phyloP scores from a whole-genome alignment of 2,113 vertebrate species.

The Archilochus colubris region DNA sequence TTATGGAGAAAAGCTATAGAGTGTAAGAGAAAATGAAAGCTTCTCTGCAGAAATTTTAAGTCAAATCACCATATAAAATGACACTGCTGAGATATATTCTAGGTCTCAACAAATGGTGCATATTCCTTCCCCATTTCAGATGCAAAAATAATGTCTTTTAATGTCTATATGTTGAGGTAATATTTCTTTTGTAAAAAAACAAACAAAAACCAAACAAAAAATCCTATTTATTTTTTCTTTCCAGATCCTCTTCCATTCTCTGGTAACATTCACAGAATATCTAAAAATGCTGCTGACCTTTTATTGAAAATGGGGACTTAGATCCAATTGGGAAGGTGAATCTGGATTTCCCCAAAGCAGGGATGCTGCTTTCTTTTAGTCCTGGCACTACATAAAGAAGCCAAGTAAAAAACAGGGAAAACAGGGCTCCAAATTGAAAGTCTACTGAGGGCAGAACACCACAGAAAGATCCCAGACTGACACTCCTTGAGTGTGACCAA shows the following conservation, averaged over 20 bases:
- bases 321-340: background rate
- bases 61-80: background rate
- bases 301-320: background rate
- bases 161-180: background rate
- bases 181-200: background rate
- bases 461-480: background rate
- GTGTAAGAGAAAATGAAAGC: background rate
- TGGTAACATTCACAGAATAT: background rate
- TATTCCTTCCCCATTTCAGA: background rate
- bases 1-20: background rate
- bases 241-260: background rate
- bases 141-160: background rate
- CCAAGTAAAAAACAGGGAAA: conserved; percentile 5
- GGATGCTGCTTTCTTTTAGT: background rate
- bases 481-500: background rate
- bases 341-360: background rate
- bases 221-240: background rate
- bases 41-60: background rate
- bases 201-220: background rate
- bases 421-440: background rate
- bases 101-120: background rate
- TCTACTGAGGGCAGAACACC: background rate
- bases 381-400: background rate
- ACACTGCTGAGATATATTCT: background rate
- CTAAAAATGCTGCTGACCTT: background rate